Evolutionary conservation across 2,888 invertebrate genomes (phyloP).

Genomic region (Lysandra coridon): DNA sequence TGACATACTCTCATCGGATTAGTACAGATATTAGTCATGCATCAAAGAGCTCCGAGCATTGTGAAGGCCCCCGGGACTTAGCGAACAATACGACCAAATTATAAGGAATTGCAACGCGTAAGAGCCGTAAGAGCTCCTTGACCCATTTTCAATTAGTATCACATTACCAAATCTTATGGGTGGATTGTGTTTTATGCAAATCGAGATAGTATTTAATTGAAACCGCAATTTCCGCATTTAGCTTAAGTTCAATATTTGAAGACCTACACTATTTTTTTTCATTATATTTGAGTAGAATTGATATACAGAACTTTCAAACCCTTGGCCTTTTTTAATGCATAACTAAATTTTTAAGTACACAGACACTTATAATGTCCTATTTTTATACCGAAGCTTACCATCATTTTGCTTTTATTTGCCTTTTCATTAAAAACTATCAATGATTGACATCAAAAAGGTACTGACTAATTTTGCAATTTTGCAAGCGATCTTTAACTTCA

Average conservation of each 20-base stretch:
- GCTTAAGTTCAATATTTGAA: too few species aligned
- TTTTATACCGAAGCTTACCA: not conserved
- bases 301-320: too few species aligned
- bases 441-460: constrained; percentile 24
- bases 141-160: constrained; percentile 64
- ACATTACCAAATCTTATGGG: constrained; percentile 47
- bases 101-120: constrained; percentile 65
- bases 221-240: not conserved
- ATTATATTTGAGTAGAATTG: too few species aligned
- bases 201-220: not conserved
- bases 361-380: not conserved
- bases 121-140: constrained; percentile 68
- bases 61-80: constrained; percentile 62
- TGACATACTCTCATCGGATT: constrained; percentile 73
- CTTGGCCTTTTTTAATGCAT: too few species aligned
- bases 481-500: not conserved
- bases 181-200: not conserved
- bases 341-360: too few species aligned
- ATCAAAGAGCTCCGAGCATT: constrained; percentile 69
- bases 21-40: constrained; percentile 74
- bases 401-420: not conserved
- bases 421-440: constrained; percentile 8
- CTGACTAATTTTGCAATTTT: not conserved
- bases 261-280: too few species aligned
- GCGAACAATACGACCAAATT: constrained; percentile 71